Conservation (phyloP, 2,113 vertebrate species). For the Plestiodon gilberti region DNA sequence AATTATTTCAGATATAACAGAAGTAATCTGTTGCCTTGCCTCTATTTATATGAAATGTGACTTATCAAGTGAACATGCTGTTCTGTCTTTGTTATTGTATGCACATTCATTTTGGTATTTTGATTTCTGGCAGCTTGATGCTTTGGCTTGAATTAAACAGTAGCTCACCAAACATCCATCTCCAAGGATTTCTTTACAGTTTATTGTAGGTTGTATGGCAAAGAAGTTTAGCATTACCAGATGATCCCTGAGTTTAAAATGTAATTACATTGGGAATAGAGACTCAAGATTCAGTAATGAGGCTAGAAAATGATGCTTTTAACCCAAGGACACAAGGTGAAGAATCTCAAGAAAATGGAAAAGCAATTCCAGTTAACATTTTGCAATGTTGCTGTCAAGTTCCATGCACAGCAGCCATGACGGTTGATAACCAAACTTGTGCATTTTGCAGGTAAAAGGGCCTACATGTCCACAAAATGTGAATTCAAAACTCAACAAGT, state of each 20-base stretch:
- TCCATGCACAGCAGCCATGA: not conserved
- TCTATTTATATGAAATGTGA: not conserved
- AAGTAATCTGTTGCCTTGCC: not conserved
- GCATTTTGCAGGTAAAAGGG: not conserved
- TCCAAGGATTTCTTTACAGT: slow-evolving; percentile 5
- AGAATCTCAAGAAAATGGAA: slow-evolving; percentile 27
- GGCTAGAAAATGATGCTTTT: slow-evolving; percentile 30
- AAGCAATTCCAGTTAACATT: slow-evolving; percentile 25
- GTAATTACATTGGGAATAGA: slow-evolving; percentile 7
- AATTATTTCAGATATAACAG: not conserved
- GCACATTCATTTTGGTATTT: not conserved
- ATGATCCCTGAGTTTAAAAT: not conserved
- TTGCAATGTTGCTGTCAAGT: not conserved
- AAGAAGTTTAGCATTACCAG: slow-evolving; percentile 18
- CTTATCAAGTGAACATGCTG: not conserved
- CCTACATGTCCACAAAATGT: not conserved
- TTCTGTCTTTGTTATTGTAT: not conserved
- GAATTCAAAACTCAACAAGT: not conserved
- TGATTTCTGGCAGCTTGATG: not conserved
- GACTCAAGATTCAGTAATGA: not conserved
- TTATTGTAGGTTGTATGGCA: slow-evolving; percentile 12
- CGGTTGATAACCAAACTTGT: not conserved
- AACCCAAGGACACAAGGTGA: not conserved
- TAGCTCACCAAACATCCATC: slow-evolving; percentile 17
- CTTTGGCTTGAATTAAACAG: slow-evolving; percentile 12